phyloP scores from a whole-genome alignment of 2,888 invertebrate species.

The Drosophila gaucha region DNA sequence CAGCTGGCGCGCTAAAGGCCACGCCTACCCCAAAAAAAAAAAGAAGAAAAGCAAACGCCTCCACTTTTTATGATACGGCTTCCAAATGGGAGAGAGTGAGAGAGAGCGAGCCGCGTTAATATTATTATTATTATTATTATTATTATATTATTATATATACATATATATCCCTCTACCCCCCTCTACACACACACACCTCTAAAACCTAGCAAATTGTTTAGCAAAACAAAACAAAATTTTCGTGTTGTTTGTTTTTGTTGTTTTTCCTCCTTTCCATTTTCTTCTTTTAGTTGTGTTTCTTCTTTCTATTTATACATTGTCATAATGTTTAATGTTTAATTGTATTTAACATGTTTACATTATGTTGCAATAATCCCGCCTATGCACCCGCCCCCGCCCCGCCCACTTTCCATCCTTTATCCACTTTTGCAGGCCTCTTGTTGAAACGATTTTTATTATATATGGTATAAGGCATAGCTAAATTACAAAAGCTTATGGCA shows the following conservation, averaged over 20 bases:
- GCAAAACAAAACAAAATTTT: background rate
- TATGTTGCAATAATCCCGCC: slow-evolving; percentile 22
- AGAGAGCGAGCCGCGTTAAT: background rate
- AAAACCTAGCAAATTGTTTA: slow-evolving; percentile 3
- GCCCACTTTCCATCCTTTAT: background rate
- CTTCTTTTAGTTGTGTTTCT: no score
- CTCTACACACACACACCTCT: background rate
- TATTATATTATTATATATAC: slow-evolving; percentile 9
- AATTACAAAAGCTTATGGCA: slow-evolving; percentile 14
- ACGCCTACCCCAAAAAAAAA: slow-evolving; percentile 15
- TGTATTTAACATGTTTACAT: slow-evolving; percentile 20
- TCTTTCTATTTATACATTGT: slow-evolving; percentile 7
- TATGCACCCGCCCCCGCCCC: no score
- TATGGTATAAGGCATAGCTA: slow-evolving; percentile 32
- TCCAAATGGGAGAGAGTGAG: background rate
- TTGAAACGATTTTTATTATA: slow-evolving; percentile 27
- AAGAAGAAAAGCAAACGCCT: background rate
- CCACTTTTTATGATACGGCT: background rate
- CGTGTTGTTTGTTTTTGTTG: slow-evolving; percentile 8
- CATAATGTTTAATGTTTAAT: no score
- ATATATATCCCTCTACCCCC: background rate
- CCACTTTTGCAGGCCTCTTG: slow-evolving; percentile 11
- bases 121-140: slow-evolving; percentile 4
- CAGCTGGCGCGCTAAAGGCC: slow-evolving; percentile 93
- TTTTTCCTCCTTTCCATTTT: slow-evolving; percentile 3